phyloP scores from a whole-genome alignment of 2,888 invertebrate species.

The Thereva unica region DNA sequence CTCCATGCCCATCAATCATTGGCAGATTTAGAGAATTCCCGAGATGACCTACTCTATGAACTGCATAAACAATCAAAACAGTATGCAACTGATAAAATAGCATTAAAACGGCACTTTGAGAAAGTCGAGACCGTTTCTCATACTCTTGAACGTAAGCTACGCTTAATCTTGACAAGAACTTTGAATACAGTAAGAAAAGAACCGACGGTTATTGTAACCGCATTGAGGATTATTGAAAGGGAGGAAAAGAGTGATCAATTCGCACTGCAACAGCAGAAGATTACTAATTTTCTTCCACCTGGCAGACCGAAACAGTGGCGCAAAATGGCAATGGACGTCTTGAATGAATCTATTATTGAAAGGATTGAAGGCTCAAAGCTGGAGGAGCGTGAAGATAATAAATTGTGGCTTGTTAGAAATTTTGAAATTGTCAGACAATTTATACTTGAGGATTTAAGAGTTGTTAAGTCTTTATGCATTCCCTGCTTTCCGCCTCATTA shows the following conservation, averaged over 20 bases:
- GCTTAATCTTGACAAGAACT: constrained; percentile 85
- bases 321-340: constrained; percentile 79
- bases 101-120: constrained; percentile 93
- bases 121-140: constrained; percentile 91
- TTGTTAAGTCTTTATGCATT: constrained; percentile 85
- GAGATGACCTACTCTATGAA: constrained; percentile 94
- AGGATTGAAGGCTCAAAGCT: constrained; percentile 94
- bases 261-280: constrained; percentile 67
- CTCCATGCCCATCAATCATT: constrained; percentile 93
- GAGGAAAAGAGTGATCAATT: constrained; percentile 94
- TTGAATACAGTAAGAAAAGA: constrained; percentile 93
- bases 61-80: constrained; percentile 92
- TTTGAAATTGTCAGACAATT: constrained; percentile 85
- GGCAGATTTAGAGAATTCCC: constrained; percentile 92
- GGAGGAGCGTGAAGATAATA: constrained; percentile 87
- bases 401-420: constrained; percentile 94
- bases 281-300: constrained; percentile 88
- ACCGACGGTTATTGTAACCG: constrained; percentile 94
- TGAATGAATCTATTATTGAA: constrained; percentile 77
- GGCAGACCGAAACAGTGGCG: constrained; percentile 94
- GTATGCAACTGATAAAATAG: constrained; percentile 84
- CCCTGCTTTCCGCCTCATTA: constrained; percentile 97
- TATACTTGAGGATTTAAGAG: constrained; percentile 87
- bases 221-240: constrained; percentile 91
- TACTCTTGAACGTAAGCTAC: constrained; percentile 87